A percentile compares a stretch with the other conserved stretches of the same genome.
Evolutionary conservation across 1,140 invertebrate species (phyloP).

Genomic region (Maniola jurtina): DNA sequence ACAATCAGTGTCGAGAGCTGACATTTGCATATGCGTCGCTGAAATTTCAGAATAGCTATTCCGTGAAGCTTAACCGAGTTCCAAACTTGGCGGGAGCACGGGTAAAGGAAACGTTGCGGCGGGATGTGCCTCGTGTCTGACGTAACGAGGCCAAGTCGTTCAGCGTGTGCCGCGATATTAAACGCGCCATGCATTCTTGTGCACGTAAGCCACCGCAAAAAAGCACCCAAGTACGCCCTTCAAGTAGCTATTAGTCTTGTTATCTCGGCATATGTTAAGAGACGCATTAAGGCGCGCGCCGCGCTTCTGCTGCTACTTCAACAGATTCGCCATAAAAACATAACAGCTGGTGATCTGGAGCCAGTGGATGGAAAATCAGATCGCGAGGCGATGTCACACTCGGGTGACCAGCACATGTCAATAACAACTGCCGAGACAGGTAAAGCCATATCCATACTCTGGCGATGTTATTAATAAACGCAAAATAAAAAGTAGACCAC

Average conservation of each 20-base stretch:
- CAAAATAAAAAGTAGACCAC: neutral
- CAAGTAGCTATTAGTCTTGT: conserved; percentile 46
- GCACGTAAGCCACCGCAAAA: conserved; percentile 20
- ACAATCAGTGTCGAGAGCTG: conserved; percentile 76
- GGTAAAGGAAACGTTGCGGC: conserved; percentile 54
- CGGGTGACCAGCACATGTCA: conserved; percentile 56
- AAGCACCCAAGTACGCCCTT: conserved; percentile 15
- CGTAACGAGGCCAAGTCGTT: conserved; percentile 46
- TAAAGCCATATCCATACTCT: neutral
- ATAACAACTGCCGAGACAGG: conserved; percentile 34
- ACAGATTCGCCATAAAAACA: conserved; percentile 57
- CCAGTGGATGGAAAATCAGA: conserved; percentile 56
- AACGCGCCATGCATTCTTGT: conserved; percentile 7
- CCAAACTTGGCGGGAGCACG: conserved; percentile 60
- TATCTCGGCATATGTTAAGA: conserved; percentile 54
- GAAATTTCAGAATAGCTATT: conserved; percentile 73
- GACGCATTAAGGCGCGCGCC: conserved; percentile 44
- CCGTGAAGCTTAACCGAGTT: conserved; percentile 67
- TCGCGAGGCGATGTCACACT: conserved; percentile 26
- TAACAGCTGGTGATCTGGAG: conserved; percentile 49
- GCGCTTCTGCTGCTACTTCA: conserved; percentile 43
- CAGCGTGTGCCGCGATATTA: conserved; percentile 40
- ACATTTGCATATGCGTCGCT: conserved; percentile 75
- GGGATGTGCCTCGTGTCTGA: conserved; percentile 53
- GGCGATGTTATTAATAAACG: neutral